These are phyloP conservation scores for Accipiter cooperii DNA, from an alignment of 2,113 vertebrate species.

Conservation along the genomic window DNA sequence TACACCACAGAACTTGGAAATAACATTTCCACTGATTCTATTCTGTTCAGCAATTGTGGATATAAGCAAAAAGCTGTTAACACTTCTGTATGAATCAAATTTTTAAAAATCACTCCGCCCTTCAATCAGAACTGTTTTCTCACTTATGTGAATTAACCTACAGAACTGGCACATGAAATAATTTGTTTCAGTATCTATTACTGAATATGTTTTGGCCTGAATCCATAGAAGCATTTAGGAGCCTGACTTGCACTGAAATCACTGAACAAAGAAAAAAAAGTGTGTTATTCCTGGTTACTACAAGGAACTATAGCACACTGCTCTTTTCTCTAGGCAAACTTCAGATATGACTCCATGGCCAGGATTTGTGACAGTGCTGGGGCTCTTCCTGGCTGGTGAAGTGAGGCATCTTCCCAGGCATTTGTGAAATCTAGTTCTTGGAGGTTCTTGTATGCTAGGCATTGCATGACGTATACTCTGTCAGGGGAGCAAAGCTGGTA, in stretches of 20 bases:
- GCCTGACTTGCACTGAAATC: conserved; percentile 33
- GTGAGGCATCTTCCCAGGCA: background rate
- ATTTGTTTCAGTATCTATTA: conserved; percentile 60
- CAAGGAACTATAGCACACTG: background rate
- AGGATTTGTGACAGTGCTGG: background rate
- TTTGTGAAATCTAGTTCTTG: background rate
- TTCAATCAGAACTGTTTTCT: conserved; percentile 63
- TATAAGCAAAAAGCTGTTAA: conserved; percentile 54
- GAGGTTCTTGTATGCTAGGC: background rate
- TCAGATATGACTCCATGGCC: background rate
- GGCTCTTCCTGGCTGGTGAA: background rate
- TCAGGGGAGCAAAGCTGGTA: background rate
- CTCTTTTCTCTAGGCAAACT: background rate
- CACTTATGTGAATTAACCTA: conserved; percentile 62
- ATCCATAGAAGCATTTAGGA: conserved; percentile 55
- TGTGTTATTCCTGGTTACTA: conserved; percentile 31
- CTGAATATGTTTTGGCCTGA: conserved; percentile 52
- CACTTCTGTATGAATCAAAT: conserved; percentile 58
- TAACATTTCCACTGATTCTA: conserved; percentile 59
- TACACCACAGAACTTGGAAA: conserved; percentile 48
- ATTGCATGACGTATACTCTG: background rate
- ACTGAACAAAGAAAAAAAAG: background rate
- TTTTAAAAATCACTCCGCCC: conserved; percentile 55
- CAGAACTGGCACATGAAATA: conserved; percentile 57
- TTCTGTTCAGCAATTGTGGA: conserved; percentile 48